Base-by-base conservation (phyloP, 2,888 invertebrate species). In the Andrena dorsata region DNA sequence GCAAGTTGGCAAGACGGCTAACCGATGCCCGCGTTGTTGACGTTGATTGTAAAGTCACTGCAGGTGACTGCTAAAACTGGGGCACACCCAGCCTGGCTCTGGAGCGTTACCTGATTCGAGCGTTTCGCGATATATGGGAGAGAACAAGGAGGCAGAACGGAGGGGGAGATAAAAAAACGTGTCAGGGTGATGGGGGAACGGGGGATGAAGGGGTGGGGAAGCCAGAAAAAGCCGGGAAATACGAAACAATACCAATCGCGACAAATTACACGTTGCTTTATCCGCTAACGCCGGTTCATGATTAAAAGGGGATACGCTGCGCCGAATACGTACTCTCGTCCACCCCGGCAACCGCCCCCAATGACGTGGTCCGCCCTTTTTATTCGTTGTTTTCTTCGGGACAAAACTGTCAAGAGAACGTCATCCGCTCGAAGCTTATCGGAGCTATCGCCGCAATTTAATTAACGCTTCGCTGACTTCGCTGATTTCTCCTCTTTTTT, bases 41-140 rank as follows among this genome's bases (percentile, higher is more conserved):
- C 79, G 76, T 65, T 85, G 90, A 91, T 91, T 90, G 89, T 85
- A 90, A 91, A 90, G 68, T 89, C 88, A 85, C 84, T 86, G 82
- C 82, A 60, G 80, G 58, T 71, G 69, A 66, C 51, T 72, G 66
- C 7, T 41, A 74, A 80, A 88, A 89, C 83, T 89, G 83, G 84
- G 86, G 76, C 88, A 76, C 83, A 79, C 82, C 76, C 85, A 72
- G 82, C 64, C 74, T 71, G 53, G 60, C 61, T 76, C 72, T 76
- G 73, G 66, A 51, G 77, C 56, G 68, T 81, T 76, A 79, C 47
- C 66, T 63, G 83, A 73, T 77, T 56, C 73, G 63, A 51, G 70
- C 3, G 71, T 53, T 71, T 35, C 35, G 58, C 26, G 56, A 69
- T 41, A 32, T 13, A 56, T 13, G 56, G 23, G 60, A 47, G 49